Conservation (phyloP, 1,140 invertebrate genomes). For the Vanessa tameamea region DNA sequence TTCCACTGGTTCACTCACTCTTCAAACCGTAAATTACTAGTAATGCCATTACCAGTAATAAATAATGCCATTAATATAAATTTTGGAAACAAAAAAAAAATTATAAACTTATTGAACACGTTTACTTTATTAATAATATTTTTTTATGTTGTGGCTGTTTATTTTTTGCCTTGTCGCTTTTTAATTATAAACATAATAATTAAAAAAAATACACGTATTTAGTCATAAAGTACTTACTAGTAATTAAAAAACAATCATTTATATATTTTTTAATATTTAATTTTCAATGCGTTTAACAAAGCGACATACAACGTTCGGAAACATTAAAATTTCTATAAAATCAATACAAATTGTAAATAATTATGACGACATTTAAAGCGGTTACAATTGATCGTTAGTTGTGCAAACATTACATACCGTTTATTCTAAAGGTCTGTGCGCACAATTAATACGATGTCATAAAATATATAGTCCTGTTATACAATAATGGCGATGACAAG, state of each 20-base stretch:
- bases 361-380: constrained; percentile 74
- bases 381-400: constrained; percentile 74
- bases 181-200: background rate
- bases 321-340: constrained; percentile 75
- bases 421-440: constrained; percentile 47
- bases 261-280: constrained; percentile 3
- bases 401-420: constrained; percentile 42
- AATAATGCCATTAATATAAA: too few relatives aligned
- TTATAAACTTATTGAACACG: too few relatives aligned
- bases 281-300: constrained; percentile 66
- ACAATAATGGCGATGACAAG: background rate
- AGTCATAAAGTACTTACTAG: background rate
- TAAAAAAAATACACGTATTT: background rate
- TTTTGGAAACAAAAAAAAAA: too few relatives aligned
- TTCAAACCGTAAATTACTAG: too few relatives aligned
- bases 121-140: too few relatives aligned
- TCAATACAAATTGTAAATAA: constrained; percentile 70
- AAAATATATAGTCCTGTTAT: background rate
- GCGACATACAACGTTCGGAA: constrained; percentile 71
- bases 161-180: too few relatives aligned
- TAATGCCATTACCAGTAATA: too few relatives aligned
- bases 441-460: constrained; percentile 5
- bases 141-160: too few relatives aligned
- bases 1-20: too few relatives aligned
- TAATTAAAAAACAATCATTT: background rate